These are phyloP conservation scores for Sinotaia quadrata DNA, from an alignment of 2,888 invertebrate genomes.

Conservation along the genomic window DNA sequence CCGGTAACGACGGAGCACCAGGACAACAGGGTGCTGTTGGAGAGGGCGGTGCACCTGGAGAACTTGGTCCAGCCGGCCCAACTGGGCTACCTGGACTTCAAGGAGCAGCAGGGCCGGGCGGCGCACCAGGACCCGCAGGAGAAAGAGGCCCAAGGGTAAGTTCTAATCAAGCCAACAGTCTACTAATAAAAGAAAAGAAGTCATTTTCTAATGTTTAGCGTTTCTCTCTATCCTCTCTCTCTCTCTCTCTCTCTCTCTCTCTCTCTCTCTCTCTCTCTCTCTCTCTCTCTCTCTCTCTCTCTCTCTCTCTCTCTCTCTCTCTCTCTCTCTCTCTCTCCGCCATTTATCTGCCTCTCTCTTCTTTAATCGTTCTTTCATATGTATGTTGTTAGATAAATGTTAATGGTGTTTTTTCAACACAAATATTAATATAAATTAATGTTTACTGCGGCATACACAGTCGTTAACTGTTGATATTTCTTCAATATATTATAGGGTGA, in stretches of 20 bases:
- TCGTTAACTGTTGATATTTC: background rate
- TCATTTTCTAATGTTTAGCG: background rate
- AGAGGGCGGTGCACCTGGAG: constrained; percentile 74
- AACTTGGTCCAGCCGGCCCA: constrained; percentile 80
- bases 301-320: background rate
- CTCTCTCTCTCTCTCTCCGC: too few species aligned
- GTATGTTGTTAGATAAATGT: too few species aligned
- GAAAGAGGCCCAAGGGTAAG: constrained; percentile 30
- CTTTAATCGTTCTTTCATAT: too few species aligned
- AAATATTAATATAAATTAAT: too few species aligned
- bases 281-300: background rate
- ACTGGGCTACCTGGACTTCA: constrained; percentile 79
- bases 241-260: constrained; percentile 1
- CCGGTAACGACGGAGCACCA: constrained; percentile 66
- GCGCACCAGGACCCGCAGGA: constrained; percentile 29
- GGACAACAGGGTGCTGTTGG: constrained; percentile 59
- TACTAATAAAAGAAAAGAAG: too few species aligned
- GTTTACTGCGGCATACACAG: too few species aligned
- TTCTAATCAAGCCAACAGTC: too few species aligned
- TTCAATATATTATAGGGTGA: constrained; percentile 75
- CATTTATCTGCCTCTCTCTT: too few species aligned
- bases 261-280: background rate
- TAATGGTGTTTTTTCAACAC: too few species aligned
- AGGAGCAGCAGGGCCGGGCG: constrained; percentile 32
- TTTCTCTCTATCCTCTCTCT: background rate